Evolutionary conservation across 2,113 vertebrate genomes (phyloP).

Genomic region (Trinectes maculatus): DNA sequence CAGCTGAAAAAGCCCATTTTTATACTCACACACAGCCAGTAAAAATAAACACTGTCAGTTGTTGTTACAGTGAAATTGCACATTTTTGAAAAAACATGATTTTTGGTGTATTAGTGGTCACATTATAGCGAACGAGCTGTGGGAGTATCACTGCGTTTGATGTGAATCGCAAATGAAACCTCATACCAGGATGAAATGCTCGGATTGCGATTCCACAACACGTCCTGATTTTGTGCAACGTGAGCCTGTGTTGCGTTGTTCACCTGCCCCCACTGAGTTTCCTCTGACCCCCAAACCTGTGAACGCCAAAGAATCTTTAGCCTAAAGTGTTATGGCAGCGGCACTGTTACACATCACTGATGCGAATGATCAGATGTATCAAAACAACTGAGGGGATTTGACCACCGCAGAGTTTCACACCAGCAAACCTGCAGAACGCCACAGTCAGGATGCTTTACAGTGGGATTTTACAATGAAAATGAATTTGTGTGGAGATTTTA

Average conservation of each 20-base stretch:
- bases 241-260: conserved; percentile 29
- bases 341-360: background rate
- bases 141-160: conserved; percentile 4
- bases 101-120: background rate
- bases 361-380: conserved; percentile 2
- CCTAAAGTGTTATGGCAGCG: conserved; percentile 10
- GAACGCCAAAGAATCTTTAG: conserved; percentile 15
- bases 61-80: background rate
- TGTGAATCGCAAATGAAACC: conserved; percentile 27
- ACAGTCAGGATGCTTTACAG: no score
- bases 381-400: conserved; percentile 14
- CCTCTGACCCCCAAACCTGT: conserved; percentile 25
- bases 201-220: conserved; percentile 29
- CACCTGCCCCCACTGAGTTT: conserved; percentile 53
- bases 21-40: background rate
- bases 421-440: no score
- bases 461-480: background rate
- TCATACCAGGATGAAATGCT: conserved; percentile 5
- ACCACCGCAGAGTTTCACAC: background rate
- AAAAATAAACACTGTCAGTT: conserved; percentile 7
- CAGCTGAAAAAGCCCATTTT: background rate
- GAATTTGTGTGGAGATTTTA: background rate
- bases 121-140: background rate
- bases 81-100: background rate
- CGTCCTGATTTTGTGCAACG: conserved; percentile 33